Percentiles rank a stretch among this genome's conserved stretches.
phyloP scores from a whole-genome alignment of 2,888 invertebrate genomes.

The Blastobasis lacticolella region DNA sequence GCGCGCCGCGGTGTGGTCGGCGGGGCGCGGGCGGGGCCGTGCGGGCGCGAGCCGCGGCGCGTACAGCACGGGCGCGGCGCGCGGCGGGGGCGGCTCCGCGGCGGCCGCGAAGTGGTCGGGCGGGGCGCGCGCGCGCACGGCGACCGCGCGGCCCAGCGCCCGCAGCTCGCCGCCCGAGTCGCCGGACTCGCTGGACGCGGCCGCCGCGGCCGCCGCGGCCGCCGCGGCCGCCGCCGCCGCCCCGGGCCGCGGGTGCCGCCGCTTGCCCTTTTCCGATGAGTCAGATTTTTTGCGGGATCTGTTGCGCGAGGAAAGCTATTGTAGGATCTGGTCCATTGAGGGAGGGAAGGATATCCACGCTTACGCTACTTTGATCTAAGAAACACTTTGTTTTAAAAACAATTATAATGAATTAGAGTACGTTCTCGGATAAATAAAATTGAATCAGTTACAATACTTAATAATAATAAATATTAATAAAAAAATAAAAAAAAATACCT shows the following conservation, averaged over 20 bases:
- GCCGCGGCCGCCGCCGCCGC: no score
- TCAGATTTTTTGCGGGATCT: constrained; percentile 23
- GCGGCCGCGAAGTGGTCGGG: constrained; percentile 71
- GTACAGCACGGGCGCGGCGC: constrained; percentile 57
- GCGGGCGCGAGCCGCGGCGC: constrained; percentile 40
- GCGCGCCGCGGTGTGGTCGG: constrained; percentile 68
- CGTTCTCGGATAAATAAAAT: no score
- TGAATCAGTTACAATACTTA: no score
- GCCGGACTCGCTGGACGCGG: constrained; percentile 58
- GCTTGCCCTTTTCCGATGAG: constrained; percentile 31
- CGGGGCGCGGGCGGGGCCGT: constrained; percentile 58
- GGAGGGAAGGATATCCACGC: no score
- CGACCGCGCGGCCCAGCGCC: constrained; percentile 62
- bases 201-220: constrained; percentile 13
- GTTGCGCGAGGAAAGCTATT: no score
- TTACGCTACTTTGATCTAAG: no score
- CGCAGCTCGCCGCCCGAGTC: constrained; percentile 69
- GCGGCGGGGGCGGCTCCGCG: constrained; percentile 25
- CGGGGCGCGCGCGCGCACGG: constrained; percentile 71
- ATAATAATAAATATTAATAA: no score
- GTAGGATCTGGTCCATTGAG: no score
- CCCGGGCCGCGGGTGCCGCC: constrained; percentile 28
- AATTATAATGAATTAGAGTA: no score
- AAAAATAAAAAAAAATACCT: no score
- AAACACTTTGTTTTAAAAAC: no score